phyloP scores from a whole-genome alignment of 2,797 vertebrate species.

The Linurgus olivaceus region DNA sequence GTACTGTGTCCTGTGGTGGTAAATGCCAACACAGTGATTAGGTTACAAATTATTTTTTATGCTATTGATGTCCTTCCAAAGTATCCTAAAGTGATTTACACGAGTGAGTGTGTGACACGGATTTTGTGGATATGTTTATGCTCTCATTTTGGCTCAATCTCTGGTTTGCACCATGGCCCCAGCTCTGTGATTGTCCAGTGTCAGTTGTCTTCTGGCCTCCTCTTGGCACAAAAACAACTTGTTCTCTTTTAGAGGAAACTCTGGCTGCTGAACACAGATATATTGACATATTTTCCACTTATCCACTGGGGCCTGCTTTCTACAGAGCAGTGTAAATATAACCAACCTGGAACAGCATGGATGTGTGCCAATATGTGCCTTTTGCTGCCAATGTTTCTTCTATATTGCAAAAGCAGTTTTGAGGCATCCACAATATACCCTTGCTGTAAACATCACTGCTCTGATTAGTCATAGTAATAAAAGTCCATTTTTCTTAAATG shows the following conservation, averaged over 20 bases:
- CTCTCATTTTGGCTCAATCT: background rate
- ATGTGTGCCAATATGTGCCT: background rate
- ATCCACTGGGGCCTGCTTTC: conserved; percentile 1
- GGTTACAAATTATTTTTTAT: background rate
- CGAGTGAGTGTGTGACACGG: background rate
- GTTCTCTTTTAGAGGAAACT: background rate
- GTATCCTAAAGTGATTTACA: background rate
- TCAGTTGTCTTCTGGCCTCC: conserved; percentile 8
- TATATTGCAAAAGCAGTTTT: background rate
- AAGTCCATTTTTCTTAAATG: conserved; percentile 12
- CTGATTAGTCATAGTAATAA: background rate
- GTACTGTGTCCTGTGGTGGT: background rate
- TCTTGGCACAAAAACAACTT: background rate
- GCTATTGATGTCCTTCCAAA: background rate
- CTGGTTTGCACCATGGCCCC: rapidly evolving
- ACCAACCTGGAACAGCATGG: conserved; percentile 27
- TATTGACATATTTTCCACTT: conserved; percentile 38
- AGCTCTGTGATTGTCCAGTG: background rate
- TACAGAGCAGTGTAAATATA: conserved; percentile 15
- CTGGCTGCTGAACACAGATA: conserved; percentile 26
- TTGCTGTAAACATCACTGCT: background rate
- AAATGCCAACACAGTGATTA: background rate
- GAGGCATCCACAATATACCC: background rate
- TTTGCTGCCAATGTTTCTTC: conserved; percentile 27
- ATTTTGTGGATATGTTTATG: background rate